Evolutionary conservation across 92 coral and sea anemone species (phyloP).

Genomic region (Scolanthus callimorphus): DNA sequence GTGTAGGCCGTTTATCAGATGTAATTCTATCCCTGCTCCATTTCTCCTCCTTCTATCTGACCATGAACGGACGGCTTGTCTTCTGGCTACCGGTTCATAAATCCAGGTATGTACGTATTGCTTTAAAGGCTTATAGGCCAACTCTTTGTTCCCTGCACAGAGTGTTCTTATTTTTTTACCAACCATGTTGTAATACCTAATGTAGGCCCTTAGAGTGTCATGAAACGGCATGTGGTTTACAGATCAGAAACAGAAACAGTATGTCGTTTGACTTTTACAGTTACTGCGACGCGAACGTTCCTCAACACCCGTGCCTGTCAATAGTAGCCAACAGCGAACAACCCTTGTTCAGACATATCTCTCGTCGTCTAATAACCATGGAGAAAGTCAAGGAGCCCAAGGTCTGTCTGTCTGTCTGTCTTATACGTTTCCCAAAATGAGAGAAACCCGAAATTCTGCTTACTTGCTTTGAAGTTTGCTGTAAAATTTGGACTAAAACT

Average conservation of each 20-base stretch:
- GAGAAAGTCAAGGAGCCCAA: no score
- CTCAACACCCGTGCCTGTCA: conserved; percentile 83
- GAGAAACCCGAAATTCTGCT: no score
- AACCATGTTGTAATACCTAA: no score
- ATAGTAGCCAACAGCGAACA: conserved; percentile 93
- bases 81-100: conserved; percentile 90
- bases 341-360: conserved; percentile 65
- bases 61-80: conserved; percentile 80
- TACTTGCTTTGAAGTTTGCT: no score
- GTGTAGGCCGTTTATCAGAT: conserved; percentile 81
- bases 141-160: neutral
- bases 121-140: neutral
- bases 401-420: no score
- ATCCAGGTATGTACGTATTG: conserved; percentile 48
- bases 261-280: no score
- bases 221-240: no score
- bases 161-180: neutral
- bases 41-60: conserved; percentile 78
- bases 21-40: conserved; percentile 66
- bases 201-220: no score
- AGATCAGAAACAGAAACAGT: no score
- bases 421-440: no score
- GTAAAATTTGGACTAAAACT: no score
- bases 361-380: conserved; percentile 91
- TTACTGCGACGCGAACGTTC: conserved; percentile 51